phyloP scores from a whole-genome alignment of 2,888 invertebrate species.

The Sylvicola cinctus region DNA sequence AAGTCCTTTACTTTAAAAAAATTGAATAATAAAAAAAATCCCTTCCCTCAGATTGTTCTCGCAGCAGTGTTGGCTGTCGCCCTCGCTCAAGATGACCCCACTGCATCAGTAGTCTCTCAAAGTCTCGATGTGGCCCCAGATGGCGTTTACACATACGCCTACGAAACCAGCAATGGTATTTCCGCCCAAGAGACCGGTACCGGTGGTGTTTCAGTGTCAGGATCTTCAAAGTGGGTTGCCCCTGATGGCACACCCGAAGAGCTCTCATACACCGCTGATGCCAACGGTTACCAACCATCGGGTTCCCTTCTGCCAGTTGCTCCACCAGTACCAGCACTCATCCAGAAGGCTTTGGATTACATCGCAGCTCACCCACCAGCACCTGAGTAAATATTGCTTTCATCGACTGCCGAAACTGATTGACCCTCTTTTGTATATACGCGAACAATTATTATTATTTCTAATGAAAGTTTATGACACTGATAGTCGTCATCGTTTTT shows the following conservation, averaged over 20 bases:
- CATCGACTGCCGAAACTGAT: too few species aligned
- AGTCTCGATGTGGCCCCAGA: constrained; percentile 3
- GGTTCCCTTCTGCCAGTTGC: constrained; percentile 6
- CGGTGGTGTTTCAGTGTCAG: constrained; percentile 4
- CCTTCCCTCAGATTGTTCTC: too few species aligned
- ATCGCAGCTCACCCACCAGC: constrained; percentile 3
- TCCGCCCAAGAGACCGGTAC: constrained; percentile 4
- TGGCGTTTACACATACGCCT: constrained; percentile 5
- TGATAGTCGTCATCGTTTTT: too few species aligned
- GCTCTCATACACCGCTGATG: constrained; percentile 6
- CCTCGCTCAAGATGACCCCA: too few species aligned
- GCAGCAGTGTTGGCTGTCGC: too few species aligned
- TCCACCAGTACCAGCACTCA: constrained; percentile 4
- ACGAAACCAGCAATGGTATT: constrained; percentile 6
- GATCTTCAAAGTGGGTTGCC: constrained; percentile 4
- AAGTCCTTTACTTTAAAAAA: too few species aligned
- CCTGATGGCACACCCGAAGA: constrained; percentile 5
- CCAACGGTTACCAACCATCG: constrained; percentile 6
- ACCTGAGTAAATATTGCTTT: too few species aligned
- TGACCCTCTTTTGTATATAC: too few species aligned
- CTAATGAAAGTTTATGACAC: too few species aligned
- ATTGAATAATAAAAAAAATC: too few species aligned
- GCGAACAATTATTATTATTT: too few species aligned
- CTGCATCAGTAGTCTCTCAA: too few species aligned
- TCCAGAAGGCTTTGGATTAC: constrained; percentile 4